Base-by-base conservation (phyloP, 2,113 vertebrate species). In the Brachirus orientalis region DNA sequence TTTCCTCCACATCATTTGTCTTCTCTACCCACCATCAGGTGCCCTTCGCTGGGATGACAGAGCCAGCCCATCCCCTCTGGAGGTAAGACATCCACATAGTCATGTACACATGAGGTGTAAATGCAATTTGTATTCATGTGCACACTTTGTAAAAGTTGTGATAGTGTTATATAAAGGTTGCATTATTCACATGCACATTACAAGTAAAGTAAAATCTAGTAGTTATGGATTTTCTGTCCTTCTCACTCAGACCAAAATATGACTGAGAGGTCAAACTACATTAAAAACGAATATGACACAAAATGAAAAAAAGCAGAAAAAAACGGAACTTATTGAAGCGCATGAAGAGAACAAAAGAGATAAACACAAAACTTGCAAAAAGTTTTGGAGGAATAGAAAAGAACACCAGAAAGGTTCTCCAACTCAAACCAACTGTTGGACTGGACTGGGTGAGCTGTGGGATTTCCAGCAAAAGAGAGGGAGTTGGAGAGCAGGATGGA, bases 371-470 rank as follows among this genome's bases (percentile, higher is more conserved):
- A 45, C 12, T 17, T 73, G 41, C 20, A 67, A 52, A 64, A 65
- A 47, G 20, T 13, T n/a, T 18, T 46, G 37, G 37, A 63, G 36
- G 45, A 61, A 17, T n/a, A 19, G 58, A 70, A 61, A 51, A 33
- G 13, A 55, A 28, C 17, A 65, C 55, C 12, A 66, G 28, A 77
- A 55, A 68, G 46, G 58, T 40, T 65, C 67, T 44, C 53, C 69
- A 64, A 79, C 58, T 73, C 68, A 76, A 67, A 83, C 71, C 77
- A 84, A 86, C 63, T 59, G 54, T 69, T 74, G 64, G 69, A 69
- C 38, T 45, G 41, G 22, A 41, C 37, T 17, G 52, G 61, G 48
- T 12, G 22, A 72, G 64, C 69, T 40, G 20, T 36, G 44, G 58
- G 74, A 71, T 65, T 66, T 70, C 52, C 66, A 70, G 33, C 33